These are phyloP conservation scores for Heterohyrax brucei DNA, from an alignment of 2,797 vertebrate genomes.

Conservation along the genomic window DNA sequence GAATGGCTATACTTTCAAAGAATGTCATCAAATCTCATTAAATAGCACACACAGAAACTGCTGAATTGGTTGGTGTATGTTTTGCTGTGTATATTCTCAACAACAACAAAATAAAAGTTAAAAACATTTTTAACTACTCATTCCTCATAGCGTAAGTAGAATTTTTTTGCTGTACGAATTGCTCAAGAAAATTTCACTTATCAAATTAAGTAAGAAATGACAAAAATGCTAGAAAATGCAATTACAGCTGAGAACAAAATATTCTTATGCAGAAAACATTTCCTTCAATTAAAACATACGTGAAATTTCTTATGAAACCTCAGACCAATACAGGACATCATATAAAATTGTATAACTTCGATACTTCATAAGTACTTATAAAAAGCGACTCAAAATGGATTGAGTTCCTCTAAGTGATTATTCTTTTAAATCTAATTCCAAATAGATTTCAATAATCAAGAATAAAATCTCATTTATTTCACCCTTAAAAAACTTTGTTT, in stretches of 20 bases:
- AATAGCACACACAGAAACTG: too few species aligned
- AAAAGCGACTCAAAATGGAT: neutral
- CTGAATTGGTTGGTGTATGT: too few species aligned
- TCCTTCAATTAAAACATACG: neutral
- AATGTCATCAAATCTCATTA: too few species aligned
- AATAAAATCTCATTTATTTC: conserved; percentile 52
- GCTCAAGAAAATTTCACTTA: neutral
- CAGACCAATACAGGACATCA: neutral
- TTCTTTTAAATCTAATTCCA: conserved; percentile 51
- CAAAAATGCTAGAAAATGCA: conserved; percentile 19
- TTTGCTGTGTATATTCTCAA: too few species aligned
- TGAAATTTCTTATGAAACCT: neutral
- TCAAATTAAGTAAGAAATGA: neutral
- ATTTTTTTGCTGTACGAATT: conserved; percentile 19
- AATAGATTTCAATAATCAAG: neutral
- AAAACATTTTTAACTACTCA: conserved; percentile 47
- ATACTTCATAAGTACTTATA: conserved; percentile 53
- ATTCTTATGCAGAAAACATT: conserved; percentile 26
- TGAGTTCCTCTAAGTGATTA: neutral
- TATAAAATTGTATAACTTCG: neutral
- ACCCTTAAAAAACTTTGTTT: conserved; percentile 23
- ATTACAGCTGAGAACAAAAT: neutral
- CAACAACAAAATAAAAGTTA: neutral
- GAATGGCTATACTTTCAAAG: too few species aligned
- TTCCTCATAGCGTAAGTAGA: neutral